phyloP scores from a whole-genome alignment of 1,140 invertebrate genomes.

The Gonatopus flavifemur region DNA sequence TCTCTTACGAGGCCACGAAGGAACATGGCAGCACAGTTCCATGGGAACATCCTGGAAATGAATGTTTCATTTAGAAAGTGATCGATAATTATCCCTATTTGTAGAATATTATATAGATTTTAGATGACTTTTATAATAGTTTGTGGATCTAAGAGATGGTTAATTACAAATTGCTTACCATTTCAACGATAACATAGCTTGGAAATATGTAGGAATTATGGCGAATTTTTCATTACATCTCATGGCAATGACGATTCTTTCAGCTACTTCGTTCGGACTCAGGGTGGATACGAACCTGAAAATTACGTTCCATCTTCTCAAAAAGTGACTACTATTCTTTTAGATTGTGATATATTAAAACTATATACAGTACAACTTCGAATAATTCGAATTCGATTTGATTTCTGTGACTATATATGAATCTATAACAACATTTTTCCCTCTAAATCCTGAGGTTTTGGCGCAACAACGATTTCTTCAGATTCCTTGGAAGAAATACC shows the following conservation, averaged over 20 bases:
- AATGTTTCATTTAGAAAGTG: background rate
- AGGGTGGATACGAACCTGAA: slow-evolving; percentile 78
- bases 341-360: background rate
- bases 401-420: too few species aligned
- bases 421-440: too few species aligned
- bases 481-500: too few species aligned
- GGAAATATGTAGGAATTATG: slow-evolving; percentile 75
- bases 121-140: background rate
- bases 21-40: slow-evolving; percentile 65
- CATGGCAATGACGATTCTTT: slow-evolving; percentile 80
- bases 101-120: background rate
- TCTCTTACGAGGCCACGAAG: slow-evolving; percentile 67
- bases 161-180: slow-evolving; percentile 59
- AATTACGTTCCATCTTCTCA: slow-evolving; percentile 20
- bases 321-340: background rate
- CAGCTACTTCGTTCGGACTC: slow-evolving; percentile 82
- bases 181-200: slow-evolving; percentile 67
- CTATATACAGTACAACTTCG: too few species aligned
- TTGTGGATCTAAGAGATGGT: background rate
- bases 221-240: slow-evolving; percentile 77
- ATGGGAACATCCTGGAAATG: slow-evolving; percentile 67
- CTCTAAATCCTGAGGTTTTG: too few species aligned
- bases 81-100: background rate
- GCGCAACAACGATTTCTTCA: too few species aligned
- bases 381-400: too few species aligned